Evolutionary conservation across 2,797 vertebrate species (phyloP).

Genomic region (Poeciliopsis presidionis): DNA sequence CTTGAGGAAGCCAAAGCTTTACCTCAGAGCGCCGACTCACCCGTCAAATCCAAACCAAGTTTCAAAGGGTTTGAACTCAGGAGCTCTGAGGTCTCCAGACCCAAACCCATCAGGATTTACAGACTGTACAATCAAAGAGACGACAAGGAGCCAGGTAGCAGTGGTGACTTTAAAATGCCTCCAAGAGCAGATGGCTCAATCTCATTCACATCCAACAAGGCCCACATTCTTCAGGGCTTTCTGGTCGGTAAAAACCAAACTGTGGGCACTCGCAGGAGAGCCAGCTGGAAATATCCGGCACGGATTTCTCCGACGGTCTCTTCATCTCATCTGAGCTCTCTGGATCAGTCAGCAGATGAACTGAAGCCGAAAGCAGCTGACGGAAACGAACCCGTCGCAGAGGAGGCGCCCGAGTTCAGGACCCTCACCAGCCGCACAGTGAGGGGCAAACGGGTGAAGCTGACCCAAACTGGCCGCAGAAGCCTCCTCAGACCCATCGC

Average conservation of each 20-base stretch:
- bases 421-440: constrained; percentile 41
- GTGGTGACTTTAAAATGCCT: neutral
- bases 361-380: neutral
- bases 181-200: neutral
- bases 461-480: neutral
- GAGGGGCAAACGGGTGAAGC: constrained; percentile 42
- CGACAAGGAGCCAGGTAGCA: neutral
- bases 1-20: constrained; percentile 50
- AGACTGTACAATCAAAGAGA: constrained; percentile 11
- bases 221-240: constrained; percentile 10
- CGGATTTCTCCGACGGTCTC: neutral
- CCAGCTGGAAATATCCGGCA: neutral
- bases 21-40: constrained; percentile 1
- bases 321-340: constrained; percentile 11
- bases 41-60: neutral
- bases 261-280: neutral
- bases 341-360: neutral
- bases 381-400: neutral
- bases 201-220: neutral
- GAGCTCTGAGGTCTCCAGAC: constrained; percentile 23
- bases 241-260: neutral
- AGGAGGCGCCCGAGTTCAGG: neutral
- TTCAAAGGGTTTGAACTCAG: constrained; percentile 8
- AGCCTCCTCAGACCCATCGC: neutral
- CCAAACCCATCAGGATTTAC: constrained; percentile 14